Evolutionary conservation across 2,888 invertebrate genomes (phyloP).

Genomic region (Mellilla xanthometata): DNA sequence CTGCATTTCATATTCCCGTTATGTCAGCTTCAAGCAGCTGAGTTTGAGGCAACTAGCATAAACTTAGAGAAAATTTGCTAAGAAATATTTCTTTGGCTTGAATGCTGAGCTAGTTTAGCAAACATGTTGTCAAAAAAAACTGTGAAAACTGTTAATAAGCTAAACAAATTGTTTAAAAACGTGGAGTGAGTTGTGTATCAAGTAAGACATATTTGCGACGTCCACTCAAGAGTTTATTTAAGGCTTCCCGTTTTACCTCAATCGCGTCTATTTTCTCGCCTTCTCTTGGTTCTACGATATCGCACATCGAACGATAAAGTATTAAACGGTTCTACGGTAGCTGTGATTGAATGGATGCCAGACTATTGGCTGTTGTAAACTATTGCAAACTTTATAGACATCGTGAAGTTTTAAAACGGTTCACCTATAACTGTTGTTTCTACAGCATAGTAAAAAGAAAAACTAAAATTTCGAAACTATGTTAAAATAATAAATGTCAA

Average conservation of each 20-base stretch:
- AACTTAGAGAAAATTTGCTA: slow-evolving; percentile 67
- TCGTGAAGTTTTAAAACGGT: slow-evolving; percentile 6
- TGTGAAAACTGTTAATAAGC: slow-evolving; percentile 35
- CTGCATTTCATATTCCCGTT: slow-evolving; percentile 50
- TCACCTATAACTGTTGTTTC: slow-evolving; percentile 6
- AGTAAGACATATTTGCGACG: slow-evolving; percentile 40
- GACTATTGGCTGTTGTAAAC: slow-evolving; percentile 15
- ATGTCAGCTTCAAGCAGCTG: slow-evolving; percentile 56
- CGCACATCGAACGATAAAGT: slow-evolving; percentile 13
- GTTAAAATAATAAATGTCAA: too few species aligned
- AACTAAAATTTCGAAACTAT: too few species aligned
- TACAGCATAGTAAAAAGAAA: too few species aligned
- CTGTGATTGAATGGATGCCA: slow-evolving; percentile 22
- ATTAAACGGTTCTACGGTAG: slow-evolving; percentile 12
- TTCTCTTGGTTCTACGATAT: slow-evolving; percentile 21
- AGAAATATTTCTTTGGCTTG: slow-evolving; percentile 59
- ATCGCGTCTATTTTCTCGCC: slow-evolving; percentile 28
- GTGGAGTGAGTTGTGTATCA: slow-evolving; percentile 28
- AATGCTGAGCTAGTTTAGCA: slow-evolving; percentile 54
- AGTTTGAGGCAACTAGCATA: slow-evolving; percentile 66
- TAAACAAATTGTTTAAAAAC: slow-evolving; percentile 52
- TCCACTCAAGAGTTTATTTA: slow-evolving; percentile 29
- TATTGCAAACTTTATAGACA: slow-evolving; percentile 18
- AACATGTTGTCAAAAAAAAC: slow-evolving; percentile 55
- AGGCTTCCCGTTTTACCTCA: slow-evolving; percentile 17